These are phyloP conservation scores for Asbolus verrucosus DNA, from an alignment of 1,140 invertebrate species.

Conservation along the genomic window DNA sequence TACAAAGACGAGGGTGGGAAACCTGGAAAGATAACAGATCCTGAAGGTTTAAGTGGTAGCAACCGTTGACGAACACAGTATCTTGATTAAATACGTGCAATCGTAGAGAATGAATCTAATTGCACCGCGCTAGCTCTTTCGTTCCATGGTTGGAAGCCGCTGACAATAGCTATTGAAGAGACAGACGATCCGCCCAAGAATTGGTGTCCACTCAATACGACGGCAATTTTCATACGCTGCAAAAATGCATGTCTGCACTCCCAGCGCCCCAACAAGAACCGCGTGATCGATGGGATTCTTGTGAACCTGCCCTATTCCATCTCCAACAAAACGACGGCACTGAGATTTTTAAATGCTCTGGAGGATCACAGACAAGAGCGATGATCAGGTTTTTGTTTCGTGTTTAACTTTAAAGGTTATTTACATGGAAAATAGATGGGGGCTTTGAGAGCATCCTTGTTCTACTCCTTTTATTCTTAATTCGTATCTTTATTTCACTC, in stretches of 20 bases:
- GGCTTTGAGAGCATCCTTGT: no score
- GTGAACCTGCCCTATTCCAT: no score
- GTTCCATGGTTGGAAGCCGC: constrained; percentile 36
- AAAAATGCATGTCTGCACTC: constrained; percentile 23
- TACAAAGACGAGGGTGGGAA: constrained; percentile 26
- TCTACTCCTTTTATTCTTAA: no score
- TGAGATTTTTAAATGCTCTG: no score
- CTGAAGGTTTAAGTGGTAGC: constrained; percentile 36
- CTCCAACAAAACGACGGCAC: no score
- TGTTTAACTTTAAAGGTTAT: no score
- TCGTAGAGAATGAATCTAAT: constrained; percentile 40
- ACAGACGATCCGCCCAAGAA: constrained; percentile 24
- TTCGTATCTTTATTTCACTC: no score
- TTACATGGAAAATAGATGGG: no score
- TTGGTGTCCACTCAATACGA: constrained; percentile 15
- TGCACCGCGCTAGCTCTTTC: constrained; percentile 27
- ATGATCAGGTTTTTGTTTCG: no score
- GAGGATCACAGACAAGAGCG: no score
- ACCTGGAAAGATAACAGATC: constrained; percentile 37
- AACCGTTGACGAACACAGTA: constrained; percentile 42
- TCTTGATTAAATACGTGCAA: constrained; percentile 46
- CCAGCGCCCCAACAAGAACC: background rate
- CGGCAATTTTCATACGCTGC: constrained; percentile 2
- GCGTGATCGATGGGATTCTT: constrained; percentile 5
- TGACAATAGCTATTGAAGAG: constrained; percentile 38